Conservation (phyloP, 2,797 vertebrate genomes). For the Octomys mimax region DNA sequence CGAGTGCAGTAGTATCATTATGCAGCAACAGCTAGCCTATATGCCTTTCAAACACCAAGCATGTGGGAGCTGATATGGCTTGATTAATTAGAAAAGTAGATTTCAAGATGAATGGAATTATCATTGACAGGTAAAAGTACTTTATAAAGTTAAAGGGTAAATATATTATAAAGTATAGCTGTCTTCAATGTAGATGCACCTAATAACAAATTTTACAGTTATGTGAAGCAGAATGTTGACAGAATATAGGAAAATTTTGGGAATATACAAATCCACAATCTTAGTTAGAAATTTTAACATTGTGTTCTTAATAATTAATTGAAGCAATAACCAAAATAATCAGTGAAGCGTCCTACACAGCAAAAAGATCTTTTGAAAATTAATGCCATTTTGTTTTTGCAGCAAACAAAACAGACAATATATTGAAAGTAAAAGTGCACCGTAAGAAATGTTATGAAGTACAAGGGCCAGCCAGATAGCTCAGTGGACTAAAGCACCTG, state of each 20-base stretch:
- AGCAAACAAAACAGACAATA: background rate
- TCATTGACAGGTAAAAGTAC: background rate
- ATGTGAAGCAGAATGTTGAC: background rate
- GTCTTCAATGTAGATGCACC: background rate
- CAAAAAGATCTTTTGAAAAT: background rate
- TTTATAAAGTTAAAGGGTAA: background rate
- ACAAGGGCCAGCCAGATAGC: too few relatives aligned
- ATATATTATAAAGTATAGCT: background rate
- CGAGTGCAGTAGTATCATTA: background rate
- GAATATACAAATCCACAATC: conserved; percentile 13
- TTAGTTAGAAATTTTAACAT: background rate
- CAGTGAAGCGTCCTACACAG: background rate
- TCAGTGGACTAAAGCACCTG: too few relatives aligned
- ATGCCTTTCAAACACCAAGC: background rate
- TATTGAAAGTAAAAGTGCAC: background rate
- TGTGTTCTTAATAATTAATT: background rate
- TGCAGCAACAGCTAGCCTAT: background rate
- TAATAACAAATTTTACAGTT: background rate
- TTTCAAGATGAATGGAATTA: conserved; percentile 19
- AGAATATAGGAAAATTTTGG: background rate
- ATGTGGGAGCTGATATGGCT: background rate
- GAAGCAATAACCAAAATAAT: background rate
- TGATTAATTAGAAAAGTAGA: background rate
- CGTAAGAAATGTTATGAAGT: background rate
- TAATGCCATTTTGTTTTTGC: background rate